Evolutionary conservation across 2,113 vertebrate genomes (phyloP), one percentile per base, ranked within the genome.

Genomic region (Takifugu flavidus): DNA sequence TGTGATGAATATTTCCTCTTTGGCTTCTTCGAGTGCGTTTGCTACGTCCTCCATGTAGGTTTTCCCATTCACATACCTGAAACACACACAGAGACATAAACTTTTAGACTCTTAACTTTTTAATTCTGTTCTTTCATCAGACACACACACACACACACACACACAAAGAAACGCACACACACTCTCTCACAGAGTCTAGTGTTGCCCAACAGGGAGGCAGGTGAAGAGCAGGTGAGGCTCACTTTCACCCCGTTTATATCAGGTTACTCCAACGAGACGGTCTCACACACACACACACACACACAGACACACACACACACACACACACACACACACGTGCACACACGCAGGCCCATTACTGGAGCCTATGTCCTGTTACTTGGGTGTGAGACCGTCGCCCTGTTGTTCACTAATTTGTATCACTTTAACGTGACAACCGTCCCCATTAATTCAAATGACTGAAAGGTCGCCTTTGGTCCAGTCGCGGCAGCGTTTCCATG

Each of bases 1-100:
- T 1, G 96, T 98, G 90, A 99, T 98, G 86, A 98, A 98, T 80
- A 98, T 98, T 68, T 98, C 96, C 58, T 98, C 96, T 57, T 88
- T 92, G 4, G 97, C 97, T 5, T 91, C 93, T 82, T 99, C 96
- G 72, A 99, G 92, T 28, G 96, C 97, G 51, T 95, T 80, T 0
- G 96, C 96, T 0, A 98, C 90, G 1, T 99, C 97, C 84, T 95
- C 93, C 73, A 98, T 99, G 85, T 96, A 99, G 1, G 89, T 89
- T 79, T 92, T 96, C 0, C 95, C 94, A 25, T 98, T 98, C 5
- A 98, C 94, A 49, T 98, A 99, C 96, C 97, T 98, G 86, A 14
- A 83, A 87, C 74, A 56, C 74, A 72, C 13, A 62, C 54, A 52
- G 78, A 91, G 73, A 65, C 79, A 74, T n/a, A 39, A 39, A 39